Conservation (phyloP, 2,888 invertebrate species). For the Iselma pallidipennis region DNA sequence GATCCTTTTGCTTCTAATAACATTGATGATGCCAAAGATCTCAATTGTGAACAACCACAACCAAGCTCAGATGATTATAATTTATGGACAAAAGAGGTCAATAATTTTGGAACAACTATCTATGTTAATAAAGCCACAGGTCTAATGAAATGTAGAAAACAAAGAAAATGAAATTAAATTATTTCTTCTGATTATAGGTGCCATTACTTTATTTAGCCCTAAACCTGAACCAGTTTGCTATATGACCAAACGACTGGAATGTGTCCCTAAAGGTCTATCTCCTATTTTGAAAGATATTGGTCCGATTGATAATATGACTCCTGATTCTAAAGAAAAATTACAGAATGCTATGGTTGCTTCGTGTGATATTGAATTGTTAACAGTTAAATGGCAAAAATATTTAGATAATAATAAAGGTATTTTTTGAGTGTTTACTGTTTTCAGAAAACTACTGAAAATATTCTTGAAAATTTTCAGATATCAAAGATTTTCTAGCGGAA, state of each 20-base stretch:
- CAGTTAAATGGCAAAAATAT: slow-evolving; percentile 52
- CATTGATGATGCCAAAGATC: not conserved
- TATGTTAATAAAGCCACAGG: slow-evolving; percentile 45
- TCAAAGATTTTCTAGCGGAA: slow-evolving; percentile 47
- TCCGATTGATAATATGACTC: slow-evolving; percentile 42
- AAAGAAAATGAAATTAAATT: slow-evolving; percentile 10
- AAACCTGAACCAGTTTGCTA: slow-evolving; percentile 42
- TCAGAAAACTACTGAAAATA: not conserved
- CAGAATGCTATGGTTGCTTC: slow-evolving; percentile 46
- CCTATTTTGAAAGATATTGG: slow-evolving; percentile 57
- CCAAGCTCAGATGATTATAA: not conserved
- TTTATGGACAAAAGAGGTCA: slow-evolving; percentile 35
- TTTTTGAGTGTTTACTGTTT: not conserved
- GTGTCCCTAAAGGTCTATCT: slow-evolving; percentile 66
- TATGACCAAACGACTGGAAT: slow-evolving; percentile 56
- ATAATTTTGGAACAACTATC: slow-evolving; percentile 39
- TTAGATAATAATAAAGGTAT: slow-evolving; percentile 40
- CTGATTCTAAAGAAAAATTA: slow-evolving; percentile 45
- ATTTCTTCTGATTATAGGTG: not conserved
- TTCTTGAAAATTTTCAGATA: slow-evolving; percentile 39
- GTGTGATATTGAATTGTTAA: slow-evolving; percentile 47
- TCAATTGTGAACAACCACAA: not conserved
- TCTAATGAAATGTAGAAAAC: slow-evolving; percentile 22
- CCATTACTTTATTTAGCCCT: not conserved
- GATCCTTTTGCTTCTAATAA: not conserved